Evolutionary conservation across 1,140 invertebrate species (phyloP).

Genomic region (Aphidius gifuensis): DNA sequence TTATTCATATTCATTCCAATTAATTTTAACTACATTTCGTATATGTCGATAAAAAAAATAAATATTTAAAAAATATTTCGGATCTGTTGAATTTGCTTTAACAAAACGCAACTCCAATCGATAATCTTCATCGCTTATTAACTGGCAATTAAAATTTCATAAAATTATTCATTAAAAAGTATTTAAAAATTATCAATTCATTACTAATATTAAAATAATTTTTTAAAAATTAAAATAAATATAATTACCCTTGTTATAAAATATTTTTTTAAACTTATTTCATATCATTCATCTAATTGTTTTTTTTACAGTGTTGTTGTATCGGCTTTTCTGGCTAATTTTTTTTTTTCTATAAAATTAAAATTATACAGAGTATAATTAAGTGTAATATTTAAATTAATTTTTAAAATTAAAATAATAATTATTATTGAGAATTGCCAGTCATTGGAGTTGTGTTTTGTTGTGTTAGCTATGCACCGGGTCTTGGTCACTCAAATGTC

Average conservation of each 20-base stretch:
- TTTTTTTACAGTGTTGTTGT: slow-evolving; percentile 44
- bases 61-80: too few relatives aligned
- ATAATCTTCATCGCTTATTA: slow-evolving; percentile 32
- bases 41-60: too few relatives aligned
- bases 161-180: neutral
- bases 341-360: slow-evolving; percentile 13
- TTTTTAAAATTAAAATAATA: slow-evolving; percentile 16
- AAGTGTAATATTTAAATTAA: too few relatives aligned
- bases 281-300: neutral
- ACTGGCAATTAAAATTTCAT: slow-evolving; percentile 46
- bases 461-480: slow-evolving; percentile 53
- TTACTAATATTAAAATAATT: too few relatives aligned
- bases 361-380: too few relatives aligned
- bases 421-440: slow-evolving; percentile 42
- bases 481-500: slow-evolving; percentile 48
- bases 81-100: slow-evolving; percentile 17
- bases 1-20: slow-evolving; percentile 3
- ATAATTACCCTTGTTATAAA: neutral
- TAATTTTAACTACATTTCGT: too few relatives aligned
- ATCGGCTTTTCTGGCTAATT: slow-evolving; percentile 49
- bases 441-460: slow-evolving; percentile 57
- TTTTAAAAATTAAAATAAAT: neutral
- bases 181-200: too few relatives aligned
- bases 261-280: neutral
- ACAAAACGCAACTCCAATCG: slow-evolving; percentile 54